Evolutionary conservation across 2,113 vertebrate genomes (phyloP).

Genomic region (Nothoprocta perdicaria): DNA sequence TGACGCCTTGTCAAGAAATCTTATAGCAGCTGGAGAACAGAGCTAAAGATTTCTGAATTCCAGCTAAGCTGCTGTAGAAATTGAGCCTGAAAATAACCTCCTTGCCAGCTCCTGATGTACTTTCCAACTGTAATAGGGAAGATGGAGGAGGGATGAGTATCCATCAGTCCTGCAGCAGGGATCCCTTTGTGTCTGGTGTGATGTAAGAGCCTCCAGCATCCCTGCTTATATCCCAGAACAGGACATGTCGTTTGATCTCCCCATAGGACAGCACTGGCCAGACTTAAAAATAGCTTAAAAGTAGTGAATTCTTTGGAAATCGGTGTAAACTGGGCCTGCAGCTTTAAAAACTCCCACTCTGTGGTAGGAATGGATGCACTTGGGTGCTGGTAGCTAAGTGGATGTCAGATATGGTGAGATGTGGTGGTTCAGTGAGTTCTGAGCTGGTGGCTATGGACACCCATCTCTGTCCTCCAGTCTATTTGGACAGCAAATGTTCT

Average conservation of each 20-base stretch:
- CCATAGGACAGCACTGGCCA: neutral
- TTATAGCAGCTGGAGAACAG: neutral
- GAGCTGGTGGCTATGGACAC: neutral
- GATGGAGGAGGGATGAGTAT: neutral
- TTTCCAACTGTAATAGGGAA: neutral
- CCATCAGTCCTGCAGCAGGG: neutral
- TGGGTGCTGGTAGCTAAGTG: neutral
- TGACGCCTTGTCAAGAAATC: neutral
- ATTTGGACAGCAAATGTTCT: neutral
- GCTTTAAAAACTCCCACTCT: neutral
- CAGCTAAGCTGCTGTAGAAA: neutral
- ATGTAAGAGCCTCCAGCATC: neutral
- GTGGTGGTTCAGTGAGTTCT: accelerated
- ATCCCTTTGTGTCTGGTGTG: accelerated
- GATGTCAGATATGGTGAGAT: neutral
- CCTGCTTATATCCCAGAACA: neutral
- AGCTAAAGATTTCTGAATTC: neutral
- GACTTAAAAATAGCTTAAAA: neutral
- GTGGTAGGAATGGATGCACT: neutral
- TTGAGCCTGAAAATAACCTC: neutral
- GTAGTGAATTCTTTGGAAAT: neutral
- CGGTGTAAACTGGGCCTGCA: too few species aligned
- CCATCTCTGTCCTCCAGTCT: neutral
- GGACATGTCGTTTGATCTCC: neutral
- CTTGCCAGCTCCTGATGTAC: neutral